These are phyloP conservation scores for Aplysia californica DNA, from an alignment of 1,140 invertebrate species.

Conservation along the genomic window DNA sequence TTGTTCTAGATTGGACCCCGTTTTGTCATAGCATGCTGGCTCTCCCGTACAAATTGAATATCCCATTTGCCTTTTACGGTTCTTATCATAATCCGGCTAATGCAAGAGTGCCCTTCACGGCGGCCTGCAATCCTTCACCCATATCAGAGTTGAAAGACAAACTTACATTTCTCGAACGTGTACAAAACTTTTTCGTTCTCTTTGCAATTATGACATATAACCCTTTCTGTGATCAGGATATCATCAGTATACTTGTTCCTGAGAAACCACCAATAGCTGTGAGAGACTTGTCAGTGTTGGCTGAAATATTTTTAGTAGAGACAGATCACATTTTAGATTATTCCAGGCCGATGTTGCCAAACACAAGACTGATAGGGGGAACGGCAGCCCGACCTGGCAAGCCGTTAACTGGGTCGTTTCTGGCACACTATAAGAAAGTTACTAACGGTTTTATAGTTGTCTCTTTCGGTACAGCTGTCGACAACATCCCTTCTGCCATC, in stretches of 20 bases:
- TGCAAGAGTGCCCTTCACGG: conserved; percentile 15
- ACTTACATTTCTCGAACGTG: conserved; percentile 20
- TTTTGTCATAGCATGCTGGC: conserved; percentile 12
- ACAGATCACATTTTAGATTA: conserved; percentile 42
- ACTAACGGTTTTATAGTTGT: conserved; percentile 37
- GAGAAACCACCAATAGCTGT: conserved; percentile 15
- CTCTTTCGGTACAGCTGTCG: conserved; percentile 33
- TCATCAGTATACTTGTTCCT: conserved; percentile 9
- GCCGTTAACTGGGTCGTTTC: conserved; percentile 15
- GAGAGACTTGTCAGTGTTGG: neutral
- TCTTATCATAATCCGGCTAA: neutral
- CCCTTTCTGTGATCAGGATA: neutral
- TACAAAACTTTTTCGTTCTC: neutral
- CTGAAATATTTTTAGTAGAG: conserved; percentile 36
- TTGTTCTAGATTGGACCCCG: conserved; percentile 27
- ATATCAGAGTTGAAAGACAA: neutral
- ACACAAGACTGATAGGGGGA: conserved; percentile 45
- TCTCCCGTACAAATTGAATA: conserved; percentile 27
- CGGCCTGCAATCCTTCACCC: neutral
- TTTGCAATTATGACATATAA: neutral
- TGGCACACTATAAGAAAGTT: conserved; percentile 24
- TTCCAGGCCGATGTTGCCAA: conserved; percentile 34
- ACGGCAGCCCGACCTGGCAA: conserved; percentile 25
- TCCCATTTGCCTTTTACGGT: conserved; percentile 28
- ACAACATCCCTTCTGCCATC: conserved; percentile 13